A percentile compares a stretch with the other conserved stretches of the same genome.
These are phyloP conservation scores for Orchesella cincta DNA, from an alignment of 1,140 invertebrate species.

Conservation along the genomic window DNA sequence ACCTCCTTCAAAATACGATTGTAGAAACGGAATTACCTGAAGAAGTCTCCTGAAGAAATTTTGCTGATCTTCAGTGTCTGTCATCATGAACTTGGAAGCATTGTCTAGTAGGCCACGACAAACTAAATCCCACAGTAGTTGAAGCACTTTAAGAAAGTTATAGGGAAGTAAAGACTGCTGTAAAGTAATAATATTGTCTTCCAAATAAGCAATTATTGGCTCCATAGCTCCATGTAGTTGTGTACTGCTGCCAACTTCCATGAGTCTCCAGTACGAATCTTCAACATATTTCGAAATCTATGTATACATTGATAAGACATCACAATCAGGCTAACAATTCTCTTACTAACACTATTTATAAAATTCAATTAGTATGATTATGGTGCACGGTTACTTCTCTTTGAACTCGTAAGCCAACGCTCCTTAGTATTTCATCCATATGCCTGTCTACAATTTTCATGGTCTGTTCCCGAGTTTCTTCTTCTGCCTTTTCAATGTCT, in stretches of 20 bases:
- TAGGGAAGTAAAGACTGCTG: constrained; percentile 30
- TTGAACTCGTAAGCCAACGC: background rate
- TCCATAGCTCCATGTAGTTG: constrained; percentile 25
- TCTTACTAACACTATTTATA: too few species aligned
- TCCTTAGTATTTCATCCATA: background rate
- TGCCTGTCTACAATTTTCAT: background rate
- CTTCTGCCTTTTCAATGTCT: background rate
- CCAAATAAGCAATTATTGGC: constrained; percentile 40
- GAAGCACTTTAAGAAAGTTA: constrained; percentile 40
- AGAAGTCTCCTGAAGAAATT: constrained; percentile 31
- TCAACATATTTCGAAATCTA: background rate
- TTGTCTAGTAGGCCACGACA: constrained; percentile 25
- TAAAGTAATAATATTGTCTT: constrained; percentile 40
- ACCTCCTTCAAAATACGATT: constrained; percentile 39
- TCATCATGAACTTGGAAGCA: background rate
- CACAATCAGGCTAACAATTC: too few species aligned
- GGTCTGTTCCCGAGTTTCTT: background rate
- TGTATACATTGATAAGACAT: too few species aligned
- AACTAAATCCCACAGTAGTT: constrained; percentile 42
- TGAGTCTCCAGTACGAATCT: background rate
- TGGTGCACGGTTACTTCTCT: background rate
- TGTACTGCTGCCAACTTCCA: background rate
- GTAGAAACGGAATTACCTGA: constrained; percentile 26
- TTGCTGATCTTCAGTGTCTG: constrained; percentile 1
- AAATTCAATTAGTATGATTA: background rate